phyloP scores from a whole-genome alignment of 2,888 invertebrate genomes.

The Drosophila multiciliata region DNA sequence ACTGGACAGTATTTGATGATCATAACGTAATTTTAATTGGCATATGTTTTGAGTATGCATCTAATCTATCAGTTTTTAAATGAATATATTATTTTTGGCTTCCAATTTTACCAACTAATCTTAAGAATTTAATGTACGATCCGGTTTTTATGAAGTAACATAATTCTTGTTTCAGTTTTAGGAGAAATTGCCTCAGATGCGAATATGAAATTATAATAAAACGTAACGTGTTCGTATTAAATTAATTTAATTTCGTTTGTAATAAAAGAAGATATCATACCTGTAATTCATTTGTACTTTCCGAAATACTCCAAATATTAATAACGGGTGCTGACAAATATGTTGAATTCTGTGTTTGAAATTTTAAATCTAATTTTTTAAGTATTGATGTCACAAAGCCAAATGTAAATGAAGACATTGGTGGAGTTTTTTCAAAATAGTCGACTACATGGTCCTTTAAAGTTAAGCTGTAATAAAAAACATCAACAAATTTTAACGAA shows the following conservation, averaged over 20 bases:
- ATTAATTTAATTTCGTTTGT: not conserved
- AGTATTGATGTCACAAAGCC: constrained; percentile 90
- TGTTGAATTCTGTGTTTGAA: not conserved
- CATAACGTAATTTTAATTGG: not conserved
- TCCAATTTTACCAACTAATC: too few relatives aligned
- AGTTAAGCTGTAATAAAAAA: constrained; percentile 62
- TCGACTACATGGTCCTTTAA: constrained; percentile 87
- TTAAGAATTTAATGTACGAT: too few relatives aligned
- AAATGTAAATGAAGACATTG: constrained; percentile 91
- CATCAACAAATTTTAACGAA: not conserved
- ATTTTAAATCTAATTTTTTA: constrained; percentile 59
- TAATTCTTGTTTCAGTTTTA: not conserved
- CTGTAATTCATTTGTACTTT: constrained; percentile 82
- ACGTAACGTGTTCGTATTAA: not conserved
- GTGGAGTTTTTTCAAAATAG: constrained; percentile 89
- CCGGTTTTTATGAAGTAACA: too few relatives aligned
- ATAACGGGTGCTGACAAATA: constrained; percentile 72
- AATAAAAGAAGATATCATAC: constrained; percentile 4
- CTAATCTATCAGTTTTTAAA: not conserved
- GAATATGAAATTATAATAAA: not conserved
- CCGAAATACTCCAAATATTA: constrained; percentile 84
- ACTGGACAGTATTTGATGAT: not conserved
- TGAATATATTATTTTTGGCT: not conserved
- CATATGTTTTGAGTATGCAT: not conserved
- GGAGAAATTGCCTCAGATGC: not conserved